Percentiles rank a stretch among this genome's conserved stretches.
phyloP scores from a whole-genome alignment of 2,113 vertebrate species.

The Amia ocellicauda region DNA sequence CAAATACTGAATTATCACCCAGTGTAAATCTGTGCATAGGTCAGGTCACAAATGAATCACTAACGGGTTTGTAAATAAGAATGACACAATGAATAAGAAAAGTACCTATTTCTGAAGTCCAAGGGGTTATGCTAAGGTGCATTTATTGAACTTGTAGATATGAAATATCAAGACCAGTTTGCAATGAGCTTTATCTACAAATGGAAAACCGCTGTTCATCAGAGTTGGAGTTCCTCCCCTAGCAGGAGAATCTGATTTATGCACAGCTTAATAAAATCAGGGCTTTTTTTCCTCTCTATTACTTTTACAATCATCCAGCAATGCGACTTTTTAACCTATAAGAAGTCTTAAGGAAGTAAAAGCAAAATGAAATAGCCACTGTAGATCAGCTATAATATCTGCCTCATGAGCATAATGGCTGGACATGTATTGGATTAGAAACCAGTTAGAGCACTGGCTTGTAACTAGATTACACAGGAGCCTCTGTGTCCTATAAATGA shows the following conservation, averaged over 20 bases:
- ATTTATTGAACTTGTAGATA: too few species aligned
- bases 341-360: conserved; percentile 11
- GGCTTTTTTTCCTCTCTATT: background rate
- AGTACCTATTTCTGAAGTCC: too few species aligned
- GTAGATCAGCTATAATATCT: conserved; percentile 28
- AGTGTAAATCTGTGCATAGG: too few species aligned
- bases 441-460: conserved; percentile 51
- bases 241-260: conserved; percentile 6
- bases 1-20: too few species aligned
- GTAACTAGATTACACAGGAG: conserved; percentile 60
- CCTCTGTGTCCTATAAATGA: conserved; percentile 65
- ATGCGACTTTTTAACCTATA: conserved; percentile 25
- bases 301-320: conserved; percentile 15
- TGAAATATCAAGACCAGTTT: too few species aligned
- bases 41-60: too few species aligned
- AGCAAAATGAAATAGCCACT: conserved; percentile 31
- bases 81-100: too few species aligned
- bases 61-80: too few species aligned
- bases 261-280: background rate
- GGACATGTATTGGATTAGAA: conserved; percentile 48
- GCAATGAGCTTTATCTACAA: too few species aligned
- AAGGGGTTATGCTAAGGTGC: too few species aligned
- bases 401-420: conserved; percentile 34
- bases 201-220: too few species aligned
- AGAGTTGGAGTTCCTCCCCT: background rate